Conservation (phyloP, 2,797 vertebrate genomes). For the Pyrocephalus nanus region DNA sequence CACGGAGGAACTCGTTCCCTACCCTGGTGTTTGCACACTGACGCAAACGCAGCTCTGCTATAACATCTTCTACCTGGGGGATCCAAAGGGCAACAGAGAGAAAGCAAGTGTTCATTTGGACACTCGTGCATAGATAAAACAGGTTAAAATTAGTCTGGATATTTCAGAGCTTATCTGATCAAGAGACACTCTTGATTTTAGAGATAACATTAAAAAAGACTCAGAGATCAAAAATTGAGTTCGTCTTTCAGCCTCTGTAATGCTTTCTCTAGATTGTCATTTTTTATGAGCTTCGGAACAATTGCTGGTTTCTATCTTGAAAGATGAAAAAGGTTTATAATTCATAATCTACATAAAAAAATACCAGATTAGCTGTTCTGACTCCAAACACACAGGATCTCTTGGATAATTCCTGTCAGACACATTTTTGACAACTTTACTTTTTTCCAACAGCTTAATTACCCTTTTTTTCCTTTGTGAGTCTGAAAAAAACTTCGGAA, state of each 20-base stretch:
- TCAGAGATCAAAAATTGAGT: not conserved
- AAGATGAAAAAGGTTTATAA: slow-evolving; percentile 47
- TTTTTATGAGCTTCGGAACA: slow-evolving; percentile 45
- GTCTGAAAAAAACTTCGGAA: slow-evolving; percentile 88
- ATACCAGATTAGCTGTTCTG: slow-evolving; percentile 57
- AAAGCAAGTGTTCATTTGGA: not conserved
- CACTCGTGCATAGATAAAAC: not conserved
- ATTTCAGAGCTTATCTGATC: not conserved
- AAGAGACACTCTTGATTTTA: not conserved
- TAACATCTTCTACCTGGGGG: slow-evolving; percentile 91
- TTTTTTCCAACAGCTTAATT: slow-evolving; percentile 65
- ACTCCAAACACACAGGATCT: slow-evolving; percentile 39
- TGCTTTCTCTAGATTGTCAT: slow-evolving; percentile 49
- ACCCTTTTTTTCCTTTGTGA: slow-evolving; percentile 90
- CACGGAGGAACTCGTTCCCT: slow-evolving; percentile 87
- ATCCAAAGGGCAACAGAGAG: not conserved
- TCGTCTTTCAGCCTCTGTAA: not conserved
- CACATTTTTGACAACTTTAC: slow-evolving; percentile 65
- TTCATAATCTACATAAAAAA: slow-evolving; percentile 57
- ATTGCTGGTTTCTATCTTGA: slow-evolving; percentile 51
- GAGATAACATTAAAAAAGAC: not conserved
- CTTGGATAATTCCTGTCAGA: slow-evolving; percentile 61
- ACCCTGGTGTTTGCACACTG: slow-evolving; percentile 93
- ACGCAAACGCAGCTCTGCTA: slow-evolving; percentile 90
- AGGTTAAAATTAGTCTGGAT: not conserved